phyloP scores from a whole-genome alignment of 2,888 invertebrate genomes.

The Pollenia angustigena region DNA sequence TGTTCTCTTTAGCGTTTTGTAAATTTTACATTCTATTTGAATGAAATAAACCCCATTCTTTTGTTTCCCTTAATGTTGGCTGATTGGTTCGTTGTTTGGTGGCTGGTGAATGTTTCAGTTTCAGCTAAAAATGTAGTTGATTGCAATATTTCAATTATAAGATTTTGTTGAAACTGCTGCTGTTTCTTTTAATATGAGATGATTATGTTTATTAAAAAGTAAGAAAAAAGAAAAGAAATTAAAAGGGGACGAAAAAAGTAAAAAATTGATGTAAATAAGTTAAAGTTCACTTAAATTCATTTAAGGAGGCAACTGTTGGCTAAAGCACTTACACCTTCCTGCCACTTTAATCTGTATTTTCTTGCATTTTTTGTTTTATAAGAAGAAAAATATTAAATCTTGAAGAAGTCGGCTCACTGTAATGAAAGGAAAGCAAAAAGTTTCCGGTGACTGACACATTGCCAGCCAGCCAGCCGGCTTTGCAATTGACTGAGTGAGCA shows the following conservation, averaged over 20 bases:
- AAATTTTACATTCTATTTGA: slow-evolving; percentile 57
- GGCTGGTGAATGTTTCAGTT: slow-evolving; percentile 31
- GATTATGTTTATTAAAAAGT: slow-evolving; percentile 52
- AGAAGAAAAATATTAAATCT: slow-evolving; percentile 24
- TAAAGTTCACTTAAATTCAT: slow-evolving; percentile 40
- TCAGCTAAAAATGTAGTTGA: slow-evolving; percentile 36
- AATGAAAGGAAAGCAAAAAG: neutral
- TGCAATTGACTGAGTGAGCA: neutral
- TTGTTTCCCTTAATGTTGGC: slow-evolving; percentile 43
- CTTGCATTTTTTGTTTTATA: neutral
- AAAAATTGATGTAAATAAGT: slow-evolving; percentile 50
- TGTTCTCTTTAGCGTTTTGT: slow-evolving; percentile 23
- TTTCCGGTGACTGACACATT: neutral
- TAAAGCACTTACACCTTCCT: slow-evolving; percentile 21
- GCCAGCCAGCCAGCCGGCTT: slow-evolving; percentile 13
- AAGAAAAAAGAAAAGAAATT: slow-evolving; percentile 19
- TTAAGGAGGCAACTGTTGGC: slow-evolving; percentile 47
- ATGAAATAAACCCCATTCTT: slow-evolving; percentile 56
- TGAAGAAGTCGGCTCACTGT: neutral
- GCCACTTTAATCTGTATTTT: neutral
- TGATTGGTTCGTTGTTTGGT: neutral
- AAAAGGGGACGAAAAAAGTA: neutral
- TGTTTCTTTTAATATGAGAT: slow-evolving; percentile 28
- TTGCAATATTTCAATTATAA: slow-evolving; percentile 72
- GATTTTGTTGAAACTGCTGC: slow-evolving; percentile 37